Evolutionary conservation across 2,888 invertebrate species (phyloP).

Genomic region (Himalopsyche tibetana): DNA sequence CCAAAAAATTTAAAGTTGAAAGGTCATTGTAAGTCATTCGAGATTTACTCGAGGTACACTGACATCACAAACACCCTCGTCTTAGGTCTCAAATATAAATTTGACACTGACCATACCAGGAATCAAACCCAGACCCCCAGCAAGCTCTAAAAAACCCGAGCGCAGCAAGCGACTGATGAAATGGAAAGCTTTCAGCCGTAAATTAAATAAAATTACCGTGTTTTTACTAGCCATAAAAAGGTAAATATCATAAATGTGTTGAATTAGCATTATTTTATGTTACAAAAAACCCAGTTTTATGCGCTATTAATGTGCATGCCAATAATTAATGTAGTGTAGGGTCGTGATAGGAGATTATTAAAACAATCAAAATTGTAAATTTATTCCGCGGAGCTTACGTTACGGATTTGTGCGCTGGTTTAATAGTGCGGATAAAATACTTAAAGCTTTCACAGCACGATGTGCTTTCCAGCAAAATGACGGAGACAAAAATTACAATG

Average conservation of each 20-base stretch:
- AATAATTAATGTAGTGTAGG: slow-evolving; percentile 11
- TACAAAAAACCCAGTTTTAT: not conserved
- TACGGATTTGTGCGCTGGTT: slow-evolving; percentile 43
- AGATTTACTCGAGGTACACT: too few relatives aligned
- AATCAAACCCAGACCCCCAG: too few relatives aligned
- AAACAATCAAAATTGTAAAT: slow-evolving; percentile 62
- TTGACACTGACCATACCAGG: too few relatives aligned
- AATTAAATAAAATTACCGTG: not conserved
- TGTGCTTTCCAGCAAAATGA: slow-evolving; percentile 1
- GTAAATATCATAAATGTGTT: not conserved
- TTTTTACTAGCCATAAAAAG: not conserved
- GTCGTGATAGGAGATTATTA: slow-evolving; percentile 56
- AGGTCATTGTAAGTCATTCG: too few relatives aligned
- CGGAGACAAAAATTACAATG: not conserved
- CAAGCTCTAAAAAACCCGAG: too few relatives aligned
- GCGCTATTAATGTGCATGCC: not conserved
- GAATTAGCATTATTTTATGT: not conserved
- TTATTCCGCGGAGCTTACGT: slow-evolving; percentile 56
- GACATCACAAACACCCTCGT: too few relatives aligned
- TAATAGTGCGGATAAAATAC: slow-evolving; percentile 27
- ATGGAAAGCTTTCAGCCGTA: too few relatives aligned
- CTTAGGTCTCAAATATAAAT: too few relatives aligned
- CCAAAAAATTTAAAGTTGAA: too few relatives aligned
- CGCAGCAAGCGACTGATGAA: too few relatives aligned
- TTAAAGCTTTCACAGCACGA: not conserved